Conservation (phyloP, 2,797 vertebrate species). For the Pyrocephalus nanus region DNA sequence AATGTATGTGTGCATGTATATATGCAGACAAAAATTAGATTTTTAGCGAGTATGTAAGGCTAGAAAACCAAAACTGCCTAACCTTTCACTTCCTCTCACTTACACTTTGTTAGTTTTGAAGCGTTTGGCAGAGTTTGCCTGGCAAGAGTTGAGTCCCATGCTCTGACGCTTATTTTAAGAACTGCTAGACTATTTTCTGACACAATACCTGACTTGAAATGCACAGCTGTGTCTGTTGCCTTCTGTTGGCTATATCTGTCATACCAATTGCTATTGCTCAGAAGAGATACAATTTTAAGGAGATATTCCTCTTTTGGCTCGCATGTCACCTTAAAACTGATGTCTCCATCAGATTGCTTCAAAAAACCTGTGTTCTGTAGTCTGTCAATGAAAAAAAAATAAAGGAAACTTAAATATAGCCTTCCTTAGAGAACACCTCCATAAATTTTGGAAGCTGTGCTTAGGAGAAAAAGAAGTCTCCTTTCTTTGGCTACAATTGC, state of each 20-base stretch:
- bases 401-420: background rate
- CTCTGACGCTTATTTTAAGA: constrained; percentile 1
- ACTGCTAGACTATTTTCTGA: background rate
- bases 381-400: background rate
- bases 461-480: background rate
- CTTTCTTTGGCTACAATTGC: background rate
- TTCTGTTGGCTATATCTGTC: background rate
- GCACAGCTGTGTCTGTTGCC: background rate
- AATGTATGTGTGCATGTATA: background rate
- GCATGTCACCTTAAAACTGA: background rate
- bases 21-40: background rate
- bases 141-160: background rate
- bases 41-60: background rate
- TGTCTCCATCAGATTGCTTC: background rate
- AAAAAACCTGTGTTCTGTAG: background rate
- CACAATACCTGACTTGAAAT: background rate
- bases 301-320: background rate
- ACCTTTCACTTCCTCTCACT: background rate
- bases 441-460: background rate
- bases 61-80: background rate
- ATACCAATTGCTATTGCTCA: background rate
- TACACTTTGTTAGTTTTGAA: background rate
- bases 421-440: background rate
- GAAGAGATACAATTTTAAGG: background rate
- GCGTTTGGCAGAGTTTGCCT: background rate